Evolutionary conservation across 1,140 invertebrate species (phyloP).

Genomic region (Agrypnia vestita): DNA sequence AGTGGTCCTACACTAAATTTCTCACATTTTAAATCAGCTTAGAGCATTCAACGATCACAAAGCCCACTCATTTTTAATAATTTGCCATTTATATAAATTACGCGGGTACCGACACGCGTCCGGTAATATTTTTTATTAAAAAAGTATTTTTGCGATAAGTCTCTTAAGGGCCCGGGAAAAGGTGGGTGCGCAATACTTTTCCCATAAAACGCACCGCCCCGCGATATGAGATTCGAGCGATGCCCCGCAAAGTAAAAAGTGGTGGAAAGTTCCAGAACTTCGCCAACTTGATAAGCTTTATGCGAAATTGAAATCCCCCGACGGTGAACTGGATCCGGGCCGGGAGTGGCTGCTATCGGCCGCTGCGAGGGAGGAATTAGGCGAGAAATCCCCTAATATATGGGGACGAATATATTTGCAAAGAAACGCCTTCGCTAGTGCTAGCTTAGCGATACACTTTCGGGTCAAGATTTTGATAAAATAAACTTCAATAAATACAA

Average conservation of each 20-base stretch:
- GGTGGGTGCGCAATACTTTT: background rate
- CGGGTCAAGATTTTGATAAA: no score
- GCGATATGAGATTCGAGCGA: slow-evolving; percentile 8
- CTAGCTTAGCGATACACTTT: no score
- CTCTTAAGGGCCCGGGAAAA: background rate
- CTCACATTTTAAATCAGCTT: no score
- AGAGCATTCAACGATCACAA: no score
- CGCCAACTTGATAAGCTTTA: slow-evolving; percentile 22
- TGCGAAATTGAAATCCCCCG: slow-evolving; percentile 24
- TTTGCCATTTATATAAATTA: no score
- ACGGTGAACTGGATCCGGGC: background rate
- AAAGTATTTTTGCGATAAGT: background rate
- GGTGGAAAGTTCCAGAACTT: background rate
- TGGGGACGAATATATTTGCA: no score
- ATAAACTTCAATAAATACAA: no score
- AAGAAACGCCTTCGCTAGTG: no score
- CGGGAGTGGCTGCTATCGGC: background rate
- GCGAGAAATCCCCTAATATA: no score
- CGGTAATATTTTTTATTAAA: background rate
- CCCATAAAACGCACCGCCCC: background rate
- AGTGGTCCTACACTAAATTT: no score
- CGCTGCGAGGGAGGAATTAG: background rate
- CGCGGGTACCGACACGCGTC: no score
- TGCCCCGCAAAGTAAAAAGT: background rate
- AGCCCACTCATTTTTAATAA: no score